Base-by-base conservation (phyloP, 2,888 invertebrate species). In the Drosophila mimetica region DNA sequence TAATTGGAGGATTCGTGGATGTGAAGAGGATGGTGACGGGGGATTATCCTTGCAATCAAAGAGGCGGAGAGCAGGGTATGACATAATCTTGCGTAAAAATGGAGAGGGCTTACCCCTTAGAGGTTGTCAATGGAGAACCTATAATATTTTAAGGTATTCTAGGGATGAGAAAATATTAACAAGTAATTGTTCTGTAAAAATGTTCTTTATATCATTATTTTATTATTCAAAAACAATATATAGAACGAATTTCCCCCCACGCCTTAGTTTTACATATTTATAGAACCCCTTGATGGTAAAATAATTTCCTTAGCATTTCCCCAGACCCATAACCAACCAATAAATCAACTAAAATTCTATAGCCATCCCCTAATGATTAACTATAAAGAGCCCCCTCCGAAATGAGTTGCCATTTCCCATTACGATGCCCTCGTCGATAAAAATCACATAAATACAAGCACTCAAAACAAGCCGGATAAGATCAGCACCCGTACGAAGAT, bases 401-500 rank as follows among this genome's bases (percentile, higher is more conserved):
- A 60, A 55, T 58, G 51, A 42, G 51, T 64, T 67, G 77, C 70
- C 60, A 77, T 65, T 77, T 77, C 64, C 73, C 72, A 71, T 73
- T 67, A 59, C 55, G 36, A 37, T 16, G 46, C 14, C 46, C 34
- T 32, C 16, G 11, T 20, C 54, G 59, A 80, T 75, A 69, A 52
- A 59, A 53, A 55, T 64, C 64, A 34, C 39, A 60, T 65, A 63
- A 69, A 61, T 67, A 48, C 64, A 65, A 63, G 65, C 63, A 78
- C 77, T 79, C 77, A 83, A 57, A 81, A 81, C 86, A 81, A 44
- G 28, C 28, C 11, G 55, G 81, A 81, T 84, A 83, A 73, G 73
- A 81, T 86, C 84, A 64, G 55, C 82, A 58, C 51, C 47, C 42
- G 18, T 47, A 18, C 16, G 16, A 59, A 41, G 48, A 57, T 71